Base-by-base conservation (phyloP, 1,140 invertebrate species). In the Himalopsyche phryganea region DNA sequence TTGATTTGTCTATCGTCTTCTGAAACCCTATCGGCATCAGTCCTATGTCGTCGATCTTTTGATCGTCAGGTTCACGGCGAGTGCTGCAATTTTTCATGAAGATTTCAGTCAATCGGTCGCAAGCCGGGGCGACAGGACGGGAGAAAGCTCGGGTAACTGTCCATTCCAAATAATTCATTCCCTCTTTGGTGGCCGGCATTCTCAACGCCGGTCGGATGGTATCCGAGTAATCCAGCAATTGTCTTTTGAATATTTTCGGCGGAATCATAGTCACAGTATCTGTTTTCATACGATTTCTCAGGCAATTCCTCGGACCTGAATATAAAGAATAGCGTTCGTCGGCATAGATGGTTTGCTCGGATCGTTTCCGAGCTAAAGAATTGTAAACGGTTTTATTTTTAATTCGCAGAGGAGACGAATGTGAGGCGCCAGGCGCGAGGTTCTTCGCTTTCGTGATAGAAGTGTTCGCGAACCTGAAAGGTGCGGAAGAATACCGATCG, bases 221-320 rank as follows among this genome's bases (percentile, higher is more conserved):
- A 50, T 56, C 54, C 2, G 54, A 56, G 11, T 33, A 33, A 18
- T 56, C 54, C 19, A 33, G 23, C 10, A 56, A 15, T 28, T 56
- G 54, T 33, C 47, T 49, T 23, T 50, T 49, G 36, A 56, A 56
- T 7, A 42, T 3, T 13, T 56, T 40, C 7, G 54, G 46, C n/a
- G 45, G 54, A 18, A 56, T 56, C 45, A 50, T 56, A 1, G 45
- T 56, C 1, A 42, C 19, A 1, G 48, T 56, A 20, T 56, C 54
- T 5, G 15, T 42, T 41, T 23, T 18, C 32, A 42, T 35, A 23
- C 20, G 15, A n/a, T 15, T 33, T 44, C 28, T 48, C 18, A 42
- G 32, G 6, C 32, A 36, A 13, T 36, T 33, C 20, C 19, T 42
- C 2, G 20, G 42, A 35, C 20, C 46, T 1, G 54, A 49, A 35